Conservation (phyloP, 2,797 vertebrate species). For the Catharus ustulatus region DNA sequence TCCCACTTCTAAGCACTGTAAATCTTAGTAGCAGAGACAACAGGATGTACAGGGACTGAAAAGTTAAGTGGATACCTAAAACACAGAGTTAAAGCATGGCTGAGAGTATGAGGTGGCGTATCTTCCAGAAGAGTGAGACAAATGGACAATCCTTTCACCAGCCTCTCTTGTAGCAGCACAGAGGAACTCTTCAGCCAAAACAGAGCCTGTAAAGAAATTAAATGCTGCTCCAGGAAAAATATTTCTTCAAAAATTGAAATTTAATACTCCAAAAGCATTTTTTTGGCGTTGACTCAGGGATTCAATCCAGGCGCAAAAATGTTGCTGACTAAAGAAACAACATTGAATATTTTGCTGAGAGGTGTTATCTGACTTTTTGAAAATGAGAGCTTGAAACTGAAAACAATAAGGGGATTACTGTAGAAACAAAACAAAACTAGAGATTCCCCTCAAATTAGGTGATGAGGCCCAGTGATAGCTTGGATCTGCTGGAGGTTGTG, state of each 20-base stretch:
- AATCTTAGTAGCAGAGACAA: not conserved
- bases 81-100: not conserved
- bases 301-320: not conserved
- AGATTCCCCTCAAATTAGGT: not conserved
- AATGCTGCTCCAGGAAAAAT: not conserved
- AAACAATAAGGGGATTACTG: not conserved
- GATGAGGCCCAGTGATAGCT: not conserved
- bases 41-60: not conserved
- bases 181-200: not conserved
- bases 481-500: not conserved
- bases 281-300: not conserved
- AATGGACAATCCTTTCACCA: not conserved
- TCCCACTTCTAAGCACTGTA: not conserved
- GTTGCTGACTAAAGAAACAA: not conserved
- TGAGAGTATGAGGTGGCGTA: rapidly evolving
- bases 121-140: not conserved
- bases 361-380: not conserved
- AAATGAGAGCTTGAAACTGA: not conserved
- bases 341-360: not conserved
- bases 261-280: not conserved
- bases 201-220: not conserved
- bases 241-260: not conserved
- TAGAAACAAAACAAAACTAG: not conserved
- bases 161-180: not conserved
- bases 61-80: not conserved